Evolutionary conservation across 2,797 vertebrate species (phyloP).

Genomic region (Catharus ustulatus): DNA sequence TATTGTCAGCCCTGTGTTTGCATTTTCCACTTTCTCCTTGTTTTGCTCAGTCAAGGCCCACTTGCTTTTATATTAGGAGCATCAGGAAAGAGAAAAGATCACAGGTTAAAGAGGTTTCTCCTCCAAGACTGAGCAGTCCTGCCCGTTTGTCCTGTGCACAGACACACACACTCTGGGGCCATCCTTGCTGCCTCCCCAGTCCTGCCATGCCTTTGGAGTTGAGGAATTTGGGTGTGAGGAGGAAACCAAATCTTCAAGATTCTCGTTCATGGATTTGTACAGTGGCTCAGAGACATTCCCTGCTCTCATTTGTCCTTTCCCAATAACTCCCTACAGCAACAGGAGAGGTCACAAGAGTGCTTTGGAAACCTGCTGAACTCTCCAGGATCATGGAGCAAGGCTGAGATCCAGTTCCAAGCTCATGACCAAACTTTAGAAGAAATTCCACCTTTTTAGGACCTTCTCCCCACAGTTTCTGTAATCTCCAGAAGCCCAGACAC

Average conservation of each 20-base stretch:
- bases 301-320: background rate
- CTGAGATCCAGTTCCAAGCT: background rate
- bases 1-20: background rate
- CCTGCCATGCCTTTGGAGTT: background rate
- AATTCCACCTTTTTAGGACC: background rate
- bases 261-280: background rate
- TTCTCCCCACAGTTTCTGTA: background rate
- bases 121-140: background rate
- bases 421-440: background rate
- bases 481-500: background rate
- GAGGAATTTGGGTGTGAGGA: background rate
- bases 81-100: background rate
- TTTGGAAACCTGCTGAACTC: background rate
- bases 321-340: background rate
- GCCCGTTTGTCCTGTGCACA: background rate
- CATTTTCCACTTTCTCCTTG: background rate
- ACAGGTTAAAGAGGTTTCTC: fast-evolving
- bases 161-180: background rate
- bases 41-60: background rate
- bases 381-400: background rate
- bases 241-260: background rate
- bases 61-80: background rate
- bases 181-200: background rate
- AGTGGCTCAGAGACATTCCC: background rate
- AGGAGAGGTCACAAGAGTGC: background rate